Evolutionary conservation across 2,888 invertebrate species (phyloP), one percentile per base, ranked within the genome.

Genomic region (Amiota minor): DNA sequence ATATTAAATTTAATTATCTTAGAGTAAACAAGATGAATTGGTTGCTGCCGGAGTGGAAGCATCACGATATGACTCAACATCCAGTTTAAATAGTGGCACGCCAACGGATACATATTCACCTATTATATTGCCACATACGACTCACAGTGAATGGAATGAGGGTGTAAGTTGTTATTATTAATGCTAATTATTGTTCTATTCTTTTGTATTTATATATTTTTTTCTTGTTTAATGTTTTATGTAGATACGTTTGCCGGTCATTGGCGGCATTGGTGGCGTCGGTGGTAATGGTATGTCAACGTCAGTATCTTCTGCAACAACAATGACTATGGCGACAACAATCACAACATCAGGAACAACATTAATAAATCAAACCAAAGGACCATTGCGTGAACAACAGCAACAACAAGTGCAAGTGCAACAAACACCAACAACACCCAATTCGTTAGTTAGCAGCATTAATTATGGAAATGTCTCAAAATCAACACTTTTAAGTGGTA

Each of bases 21-120:
- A 89, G 81, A 81, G 88, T 72, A 89, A 89, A 81, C 71, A 86
- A 16, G 89, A 89, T 76, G 89, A 90, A n/a, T 16, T 68, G 12
- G 65, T 18, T 8, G n/a, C 50, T n/a, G 67, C 67, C 11, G 67
- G 53, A 11, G 53, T 53, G 64, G 78, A 84, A 9, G 91, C 92
- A 75, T 93, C 93, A 75, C 91, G 92, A 73, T 93, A 93, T 81
- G 93, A 93, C 81, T 94, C 94, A 6, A 92, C 92, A 8, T 93
- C 93, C 1, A 92, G 92, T 73, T 86, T 93, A 55, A 92, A 92
- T 81, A 92, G 92, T 76, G 88, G 91, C 68, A 89, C 91, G 2
- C 91, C 92, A 12, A 92, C 92, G 77, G 67, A 78, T 35, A 84
- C 84, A 1, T 79, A 81, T 35, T 85, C 83, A 70, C 83, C 86